A percentile compares a stretch with the other conserved stretches of the same genome.
phyloP scores from a whole-genome alignment of 2,113 vertebrate species.

The Macrotis lagotis region DNA sequence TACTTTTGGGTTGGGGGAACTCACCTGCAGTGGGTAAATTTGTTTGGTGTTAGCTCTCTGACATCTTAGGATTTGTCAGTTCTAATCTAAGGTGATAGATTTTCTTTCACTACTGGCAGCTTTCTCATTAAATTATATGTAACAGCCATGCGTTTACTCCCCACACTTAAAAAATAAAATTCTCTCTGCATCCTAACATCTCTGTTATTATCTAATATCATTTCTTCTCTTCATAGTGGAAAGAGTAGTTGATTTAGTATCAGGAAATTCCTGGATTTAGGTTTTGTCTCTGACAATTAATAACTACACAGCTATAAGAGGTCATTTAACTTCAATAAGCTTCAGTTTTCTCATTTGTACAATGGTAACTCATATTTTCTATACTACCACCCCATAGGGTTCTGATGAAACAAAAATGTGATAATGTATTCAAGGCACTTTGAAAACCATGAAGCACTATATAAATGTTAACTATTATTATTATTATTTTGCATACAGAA shows the following conservation, averaged over 20 bases:
- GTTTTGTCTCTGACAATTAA: not conserved
- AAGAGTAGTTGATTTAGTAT: not conserved
- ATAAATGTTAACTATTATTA: not conserved
- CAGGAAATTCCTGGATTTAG: not conserved
- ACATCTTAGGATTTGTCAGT: not conserved
- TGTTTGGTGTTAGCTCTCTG: not conserved
- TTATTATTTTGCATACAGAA: not conserved
- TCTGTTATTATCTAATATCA: not conserved
- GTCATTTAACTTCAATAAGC: not conserved
- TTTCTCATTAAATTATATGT: not conserved
- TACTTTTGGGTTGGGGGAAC: not conserved
- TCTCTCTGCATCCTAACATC: not conserved
- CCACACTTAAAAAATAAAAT: not conserved
- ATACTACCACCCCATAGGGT: not conserved
- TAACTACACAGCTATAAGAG: not conserved
- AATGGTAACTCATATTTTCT: not conserved
- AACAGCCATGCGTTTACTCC: not conserved
- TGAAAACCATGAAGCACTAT: not conserved
- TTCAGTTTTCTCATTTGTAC: not conserved
- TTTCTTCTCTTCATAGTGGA: not conserved
- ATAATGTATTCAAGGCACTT: not conserved
- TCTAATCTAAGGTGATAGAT: not conserved
- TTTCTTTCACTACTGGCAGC: not conserved
- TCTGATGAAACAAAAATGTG: not conserved
- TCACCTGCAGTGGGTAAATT: not conserved